Conservation (phyloP, 2,888 invertebrate species). For the Psylliodes chrysocephalus region DNA sequence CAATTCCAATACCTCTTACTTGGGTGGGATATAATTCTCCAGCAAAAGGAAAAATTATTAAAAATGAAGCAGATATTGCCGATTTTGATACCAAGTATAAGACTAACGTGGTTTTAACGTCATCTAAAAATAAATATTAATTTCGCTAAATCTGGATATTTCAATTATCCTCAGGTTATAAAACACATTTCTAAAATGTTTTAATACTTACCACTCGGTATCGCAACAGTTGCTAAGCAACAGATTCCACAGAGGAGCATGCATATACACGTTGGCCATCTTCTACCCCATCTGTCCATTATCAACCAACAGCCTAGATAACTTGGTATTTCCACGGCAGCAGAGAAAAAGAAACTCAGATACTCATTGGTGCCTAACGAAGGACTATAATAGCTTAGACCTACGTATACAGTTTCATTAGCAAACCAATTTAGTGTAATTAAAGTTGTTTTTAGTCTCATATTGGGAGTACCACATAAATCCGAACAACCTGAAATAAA, state of each 20-base stretch:
- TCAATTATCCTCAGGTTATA: no score
- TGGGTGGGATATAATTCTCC: conserved; percentile 93
- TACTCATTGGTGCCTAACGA: conserved; percentile 89
- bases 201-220: conserved; percentile 76
- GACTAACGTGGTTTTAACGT: conserved; percentile 76
- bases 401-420: conserved; percentile 92
- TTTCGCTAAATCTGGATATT: no score
- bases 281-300: conserved; percentile 87
- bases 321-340: conserved; percentile 88
- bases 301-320: conserved; percentile 88
- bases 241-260: conserved; percentile 88
- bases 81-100: conserved; percentile 87
- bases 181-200: no score
- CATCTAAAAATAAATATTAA: conserved; percentile 78
- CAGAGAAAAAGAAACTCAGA: conserved; percentile 87
- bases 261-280: conserved; percentile 88
- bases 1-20: conserved; percentile 88
- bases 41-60: conserved; percentile 92
- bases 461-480: conserved; percentile 85
- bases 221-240: conserved; percentile 84
- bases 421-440: conserved; percentile 93
- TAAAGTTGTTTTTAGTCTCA: conserved; percentile 86
- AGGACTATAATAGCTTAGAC: conserved; percentile 91
- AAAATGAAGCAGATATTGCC: conserved; percentile 88
- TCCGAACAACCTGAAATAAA: conserved; percentile 63